Evolutionary conservation across 2,113 vertebrate genomes (phyloP), one percentile per base, ranked within the genome.

Genomic region (Kryptolebias marmoratus): DNA sequence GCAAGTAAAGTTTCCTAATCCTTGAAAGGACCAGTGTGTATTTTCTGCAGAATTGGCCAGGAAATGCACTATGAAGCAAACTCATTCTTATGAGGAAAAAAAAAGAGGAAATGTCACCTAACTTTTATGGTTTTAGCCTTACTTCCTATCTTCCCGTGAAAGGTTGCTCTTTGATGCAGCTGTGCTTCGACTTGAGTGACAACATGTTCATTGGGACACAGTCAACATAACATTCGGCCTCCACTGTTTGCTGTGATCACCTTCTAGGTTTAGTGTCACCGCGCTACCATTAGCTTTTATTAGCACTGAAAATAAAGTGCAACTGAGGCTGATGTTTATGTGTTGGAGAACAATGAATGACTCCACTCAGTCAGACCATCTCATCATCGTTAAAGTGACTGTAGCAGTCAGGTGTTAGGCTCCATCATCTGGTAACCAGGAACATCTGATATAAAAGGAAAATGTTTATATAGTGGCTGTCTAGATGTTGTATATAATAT

Each of bases 301-400:
- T 67, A 56, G 39, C 15, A 16, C 22, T 54, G 22, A 67, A 67
- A 67, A 67, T 22, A 44, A 52, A 54, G 13, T 27, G 31, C 18
- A 36, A 22, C 52, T 56, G 39, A 28, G 8, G 14, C 2, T 55
- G 14, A 67, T 56, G 10, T 56, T 67, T 56, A 22, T 27, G 12
- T 55, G 27, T 67, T 11, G 55, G 52, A 30, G 13, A 3, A 44
- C 16, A 15, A 67, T 30, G 39, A 52, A 65, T 15, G 28, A 18
- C 49, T 50, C 1, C 32, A 32, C 31, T 10, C 1, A 6, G 11
- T 44, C 32, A 64, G 16, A 6, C 63, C 32, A n/a, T 31, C 27
- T 36, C 13, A 10, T 67, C 13, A 27, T 28, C 44, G 32, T 18
- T 10, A 54, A 39, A 16, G 52, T 5, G 39, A 55, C 18, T 32